phyloP scores from a whole-genome alignment of 2,797 vertebrate genomes.

The Hypotaenidia philippensis region DNA sequence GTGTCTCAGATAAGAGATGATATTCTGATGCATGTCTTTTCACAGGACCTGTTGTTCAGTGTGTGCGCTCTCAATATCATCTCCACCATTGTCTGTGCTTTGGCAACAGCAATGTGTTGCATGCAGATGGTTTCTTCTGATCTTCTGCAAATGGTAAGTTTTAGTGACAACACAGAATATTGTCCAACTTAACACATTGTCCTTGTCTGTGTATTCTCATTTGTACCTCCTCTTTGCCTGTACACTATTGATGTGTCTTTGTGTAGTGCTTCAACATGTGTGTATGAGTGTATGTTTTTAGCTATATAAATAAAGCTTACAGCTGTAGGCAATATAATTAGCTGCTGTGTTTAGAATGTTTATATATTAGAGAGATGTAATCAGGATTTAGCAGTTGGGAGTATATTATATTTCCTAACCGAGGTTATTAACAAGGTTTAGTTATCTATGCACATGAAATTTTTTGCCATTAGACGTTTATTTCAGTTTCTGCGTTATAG shows the following conservation, averaged over 20 bases:
- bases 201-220: not conserved
- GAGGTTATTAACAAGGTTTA: not conserved
- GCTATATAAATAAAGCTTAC: not conserved
- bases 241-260: not conserved
- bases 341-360: not conserved
- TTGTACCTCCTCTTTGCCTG: not conserved
- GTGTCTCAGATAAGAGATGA: conserved; percentile 46
- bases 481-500: not conserved
- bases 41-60: conserved; percentile 96
- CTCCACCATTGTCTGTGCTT: conserved; percentile 97
- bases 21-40: conserved; percentile 24
- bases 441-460: not conserved
- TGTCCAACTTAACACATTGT: not conserved
- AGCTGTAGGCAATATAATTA: not conserved
- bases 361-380: not conserved
- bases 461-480: not conserved
- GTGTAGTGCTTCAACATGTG: not conserved
- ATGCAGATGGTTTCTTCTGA: conserved; percentile 99
- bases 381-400: not conserved
- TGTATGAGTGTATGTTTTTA: not conserved
- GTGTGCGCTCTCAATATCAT: conserved; percentile 98
- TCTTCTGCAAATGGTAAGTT: conserved; percentile 95
- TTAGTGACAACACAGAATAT: not conserved
- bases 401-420: not conserved
- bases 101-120: conserved; percentile 98